Conservation (phyloP, 2,113 vertebrate species). For the Bombycilla garrulus region DNA sequence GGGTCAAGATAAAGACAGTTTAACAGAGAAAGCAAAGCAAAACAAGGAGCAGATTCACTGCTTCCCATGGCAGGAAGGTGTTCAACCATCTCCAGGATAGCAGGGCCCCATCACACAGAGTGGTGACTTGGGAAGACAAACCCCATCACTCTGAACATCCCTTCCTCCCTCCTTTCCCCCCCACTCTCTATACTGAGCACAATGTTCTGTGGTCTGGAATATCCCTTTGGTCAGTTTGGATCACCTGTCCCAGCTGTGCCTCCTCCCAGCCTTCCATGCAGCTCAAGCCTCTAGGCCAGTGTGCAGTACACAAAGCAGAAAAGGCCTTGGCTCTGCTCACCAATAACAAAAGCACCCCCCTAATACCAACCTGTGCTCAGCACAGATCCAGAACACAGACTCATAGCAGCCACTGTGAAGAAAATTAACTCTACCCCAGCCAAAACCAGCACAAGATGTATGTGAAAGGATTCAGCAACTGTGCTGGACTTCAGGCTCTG, state of each 20-base stretch:
- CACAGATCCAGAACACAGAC: neutral
- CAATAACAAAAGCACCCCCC: neutral
- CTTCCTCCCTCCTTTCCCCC: neutral
- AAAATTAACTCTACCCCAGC: neutral
- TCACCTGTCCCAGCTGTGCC: neutral
- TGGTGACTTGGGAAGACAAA: neutral
- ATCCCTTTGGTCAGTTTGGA: neutral
- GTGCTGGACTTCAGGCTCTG: neutral
- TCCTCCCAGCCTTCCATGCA: neutral
- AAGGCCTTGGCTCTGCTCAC: neutral
- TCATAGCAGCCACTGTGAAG: neutral
- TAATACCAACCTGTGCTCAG: neutral
- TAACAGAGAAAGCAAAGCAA: neutral
- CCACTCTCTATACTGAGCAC: neutral
- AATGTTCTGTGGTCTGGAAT: neutral
- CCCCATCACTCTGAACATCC: neutral
- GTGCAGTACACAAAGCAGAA: accelerated
- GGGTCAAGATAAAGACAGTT: neutral
- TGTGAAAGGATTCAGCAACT: neutral
- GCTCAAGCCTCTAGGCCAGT: neutral
- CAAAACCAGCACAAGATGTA: neutral
- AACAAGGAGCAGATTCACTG: neutral
- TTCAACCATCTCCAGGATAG: neutral
- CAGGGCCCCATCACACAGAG: neutral
- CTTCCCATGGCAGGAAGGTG: neutral